Evolutionary conservation across 2,797 vertebrate genomes (phyloP), one percentile per base, ranked within the genome.

Genomic region (Cyprinella venusta): DNA sequence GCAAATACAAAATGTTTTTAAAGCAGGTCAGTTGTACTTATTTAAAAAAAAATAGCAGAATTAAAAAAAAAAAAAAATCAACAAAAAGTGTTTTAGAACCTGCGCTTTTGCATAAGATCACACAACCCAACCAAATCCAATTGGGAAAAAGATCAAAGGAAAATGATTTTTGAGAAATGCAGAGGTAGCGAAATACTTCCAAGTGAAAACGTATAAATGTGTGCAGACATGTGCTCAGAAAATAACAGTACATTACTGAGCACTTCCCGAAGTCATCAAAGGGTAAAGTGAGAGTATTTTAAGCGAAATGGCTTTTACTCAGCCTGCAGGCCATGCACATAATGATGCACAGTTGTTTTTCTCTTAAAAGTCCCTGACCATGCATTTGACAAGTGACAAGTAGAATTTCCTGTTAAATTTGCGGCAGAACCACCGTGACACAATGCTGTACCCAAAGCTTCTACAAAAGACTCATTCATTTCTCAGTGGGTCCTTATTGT

Each of bases 281-380:
- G 69, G 85, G 74, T 77, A 81, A 86, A 89, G 89, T 90, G 85
- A 81, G 71, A 76, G 85, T 30, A 81, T 64, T 78, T 85, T 86
- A 85, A 88, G 86, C 89, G 85, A 85, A 91, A 91, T 45, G 30
- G 88, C 80, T 69, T 52, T 86, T 81, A 68, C 38, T 50, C 84
- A 30, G 83, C 63, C 30, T 59, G 48, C 63, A 79, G 77, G 74
- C 86, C 24, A 48, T 69, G 76, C 52, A 63, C 74, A 81, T 59
- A 80, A 82, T 45, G 52, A 69, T 45, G 45, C 40, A 76, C 36
- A 38, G 56, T 40, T 33, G 30, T 74, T 82, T 83, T 68, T 56
- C 76, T 76, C 72, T 76, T 87, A 85, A 90, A 78, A 54, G 72
- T 79, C 88, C 82, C 74, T 86, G 88, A 86, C 79, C 54, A 36